phyloP scores from a whole-genome alignment of 1,140 invertebrate genomes.

The Lasioglossum albipes region DNA sequence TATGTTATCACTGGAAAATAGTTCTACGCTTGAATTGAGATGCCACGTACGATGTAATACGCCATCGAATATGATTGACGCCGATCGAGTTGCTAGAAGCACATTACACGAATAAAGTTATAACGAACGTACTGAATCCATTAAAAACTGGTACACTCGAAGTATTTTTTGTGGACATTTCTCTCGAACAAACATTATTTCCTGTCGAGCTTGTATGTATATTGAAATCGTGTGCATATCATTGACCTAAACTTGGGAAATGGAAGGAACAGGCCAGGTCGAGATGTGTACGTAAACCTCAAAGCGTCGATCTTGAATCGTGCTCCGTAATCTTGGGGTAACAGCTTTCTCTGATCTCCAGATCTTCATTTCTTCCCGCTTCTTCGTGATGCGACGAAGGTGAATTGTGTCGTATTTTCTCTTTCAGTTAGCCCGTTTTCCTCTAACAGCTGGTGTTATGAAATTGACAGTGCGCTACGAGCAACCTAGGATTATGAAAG shows the following conservation, averaged over 20 bases:
- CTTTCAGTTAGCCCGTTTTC: not conserved
- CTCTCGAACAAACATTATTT: too few relatives aligned
- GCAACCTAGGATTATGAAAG: too few relatives aligned
- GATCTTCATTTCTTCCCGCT: conserved; percentile 28
- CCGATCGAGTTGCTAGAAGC: too few relatives aligned
- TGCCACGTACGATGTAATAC: too few relatives aligned
- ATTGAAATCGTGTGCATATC: not conserved
- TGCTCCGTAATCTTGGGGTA: conserved; percentile 26
- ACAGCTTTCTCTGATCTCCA: conserved; percentile 57
- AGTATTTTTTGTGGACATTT: too few relatives aligned
- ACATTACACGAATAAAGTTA: too few relatives aligned
- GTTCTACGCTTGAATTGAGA: not conserved
- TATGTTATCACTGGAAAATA: not conserved
- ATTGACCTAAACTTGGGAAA: not conserved
- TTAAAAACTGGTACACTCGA: too few relatives aligned
- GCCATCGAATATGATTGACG: too few relatives aligned
- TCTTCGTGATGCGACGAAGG: conserved; percentile 21
- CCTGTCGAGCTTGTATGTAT: not conserved
- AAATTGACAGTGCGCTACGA: too few relatives aligned
- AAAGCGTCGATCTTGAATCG: conserved; percentile 43
- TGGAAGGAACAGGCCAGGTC: not conserved
- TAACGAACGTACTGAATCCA: too few relatives aligned
- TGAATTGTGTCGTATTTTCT: conserved; percentile 26
- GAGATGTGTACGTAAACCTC: not conserved
- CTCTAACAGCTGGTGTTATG: not conserved